Evolutionary conservation across 2,113 vertebrate species (phyloP).

Genomic region (Pangasianodon hypophthalmus): DNA sequence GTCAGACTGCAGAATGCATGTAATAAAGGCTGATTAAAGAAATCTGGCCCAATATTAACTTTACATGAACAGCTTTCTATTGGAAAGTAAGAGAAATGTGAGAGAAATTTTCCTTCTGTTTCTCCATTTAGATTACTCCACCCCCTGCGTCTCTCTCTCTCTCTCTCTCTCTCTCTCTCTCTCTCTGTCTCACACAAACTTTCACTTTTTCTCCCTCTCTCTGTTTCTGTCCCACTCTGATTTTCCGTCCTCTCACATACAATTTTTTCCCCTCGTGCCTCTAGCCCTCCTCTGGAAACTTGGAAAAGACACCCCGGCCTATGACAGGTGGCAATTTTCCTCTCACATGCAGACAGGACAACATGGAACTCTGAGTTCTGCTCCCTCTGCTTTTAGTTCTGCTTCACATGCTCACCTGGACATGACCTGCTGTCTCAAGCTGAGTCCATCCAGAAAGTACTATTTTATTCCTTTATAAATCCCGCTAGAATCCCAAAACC

Average conservation of each 20-base stretch:
- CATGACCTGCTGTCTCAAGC: background rate
- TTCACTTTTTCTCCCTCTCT: conserved; percentile 3
- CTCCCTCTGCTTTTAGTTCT: conserved; percentile 13
- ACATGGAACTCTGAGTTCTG: conserved; percentile 9
- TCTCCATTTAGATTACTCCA: conserved; percentile 16
- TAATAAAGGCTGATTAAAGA: background rate
- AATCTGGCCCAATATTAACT: background rate
- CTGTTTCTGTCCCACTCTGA: background rate
- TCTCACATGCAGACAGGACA: conserved; percentile 5
- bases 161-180: background rate
- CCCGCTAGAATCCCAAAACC: conserved; percentile 18
- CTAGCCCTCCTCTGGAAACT: conserved; percentile 34
- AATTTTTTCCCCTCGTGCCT: conserved; percentile 3
- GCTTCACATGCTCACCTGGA: conserved; percentile 18
- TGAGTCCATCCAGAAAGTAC: conserved; percentile 10
- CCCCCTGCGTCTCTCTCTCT: background rate
- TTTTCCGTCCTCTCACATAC: background rate
- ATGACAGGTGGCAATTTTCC: conserved; percentile 44
- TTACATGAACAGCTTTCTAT: background rate
- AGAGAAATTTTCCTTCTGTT: conserved; percentile 19
- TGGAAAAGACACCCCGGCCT: conserved; percentile 13
- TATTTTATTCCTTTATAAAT: conserved; percentile 27
- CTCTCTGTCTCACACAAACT: background rate
- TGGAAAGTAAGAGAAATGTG: background rate
- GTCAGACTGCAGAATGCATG: background rate